Percentiles rank a stretch among this genome's conserved stretches.
These are phyloP conservation scores for Pachyramphus minor DNA, from an alignment of 2,113 vertebrate species.

Conservation along the genomic window DNA sequence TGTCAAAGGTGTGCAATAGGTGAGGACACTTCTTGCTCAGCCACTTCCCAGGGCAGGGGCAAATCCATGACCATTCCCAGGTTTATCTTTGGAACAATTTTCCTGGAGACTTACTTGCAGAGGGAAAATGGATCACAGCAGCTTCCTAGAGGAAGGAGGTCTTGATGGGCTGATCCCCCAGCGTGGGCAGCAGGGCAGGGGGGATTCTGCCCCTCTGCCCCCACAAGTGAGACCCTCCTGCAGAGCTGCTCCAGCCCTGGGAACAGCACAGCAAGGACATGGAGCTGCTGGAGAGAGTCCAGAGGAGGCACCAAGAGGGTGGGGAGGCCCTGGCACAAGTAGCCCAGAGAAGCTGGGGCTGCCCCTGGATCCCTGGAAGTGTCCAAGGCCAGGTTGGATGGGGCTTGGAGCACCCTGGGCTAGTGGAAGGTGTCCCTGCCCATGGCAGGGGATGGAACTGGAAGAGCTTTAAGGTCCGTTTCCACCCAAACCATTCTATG, in stretches of 20 bases:
- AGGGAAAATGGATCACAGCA: not conserved
- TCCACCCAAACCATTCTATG: not conserved
- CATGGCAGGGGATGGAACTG: rapidly evolving
- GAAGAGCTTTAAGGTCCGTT: rapidly evolving
- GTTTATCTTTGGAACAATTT: not conserved
- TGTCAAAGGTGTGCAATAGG: not conserved
- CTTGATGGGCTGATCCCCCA: not conserved
- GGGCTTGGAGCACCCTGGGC: not conserved
- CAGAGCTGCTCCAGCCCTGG: not conserved
- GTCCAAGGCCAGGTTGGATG: not conserved
- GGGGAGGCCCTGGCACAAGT: not conserved
- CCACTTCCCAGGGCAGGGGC: rapidly evolving
- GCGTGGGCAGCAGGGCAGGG: not conserved
- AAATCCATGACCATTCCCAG: not conserved
- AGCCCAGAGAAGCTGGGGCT: not conserved
- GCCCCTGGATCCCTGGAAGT: not conserved
- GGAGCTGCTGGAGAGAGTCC: not conserved
- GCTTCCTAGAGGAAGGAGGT: not conserved
- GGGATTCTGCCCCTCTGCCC: not conserved
- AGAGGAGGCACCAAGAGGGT: not conserved
- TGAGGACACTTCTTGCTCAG: not conserved
- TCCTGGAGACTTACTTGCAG: not conserved
- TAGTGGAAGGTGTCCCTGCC: not conserved
- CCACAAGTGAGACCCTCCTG: not conserved
- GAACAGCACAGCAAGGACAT: not conserved